Evolutionary conservation across 1,140 invertebrate species (phyloP).

Genomic region (Drepana arcuata): DNA sequence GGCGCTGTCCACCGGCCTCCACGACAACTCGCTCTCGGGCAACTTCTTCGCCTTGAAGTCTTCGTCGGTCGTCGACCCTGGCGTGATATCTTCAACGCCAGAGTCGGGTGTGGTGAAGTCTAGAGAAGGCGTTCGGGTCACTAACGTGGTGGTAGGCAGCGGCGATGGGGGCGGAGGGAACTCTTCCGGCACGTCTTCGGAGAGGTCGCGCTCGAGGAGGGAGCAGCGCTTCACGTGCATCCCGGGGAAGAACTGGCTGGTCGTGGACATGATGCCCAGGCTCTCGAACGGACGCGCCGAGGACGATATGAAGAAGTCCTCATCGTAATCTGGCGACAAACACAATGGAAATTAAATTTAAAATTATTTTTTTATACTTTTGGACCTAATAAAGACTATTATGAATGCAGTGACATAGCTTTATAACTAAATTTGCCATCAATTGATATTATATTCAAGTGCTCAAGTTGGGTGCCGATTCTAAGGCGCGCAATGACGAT

Average conservation of each 20-base stretch:
- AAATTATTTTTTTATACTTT: no score
- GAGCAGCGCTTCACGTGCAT: conserved; percentile 47
- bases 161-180: conserved; percentile 28
- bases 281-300: conserved; percentile 79
- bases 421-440: no score
- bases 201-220: conserved; percentile 17
- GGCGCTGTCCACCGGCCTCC: conserved; percentile 44
- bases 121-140: conserved; percentile 33
- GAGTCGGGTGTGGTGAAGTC: conserved; percentile 74
- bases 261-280: conserved; percentile 73
- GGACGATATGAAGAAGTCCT: conserved; percentile 81
- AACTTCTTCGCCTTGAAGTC: conserved; percentile 37
- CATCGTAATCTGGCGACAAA: conserved; percentile 63
- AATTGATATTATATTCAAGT: no score
- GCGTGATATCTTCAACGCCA: conserved; percentile 73
- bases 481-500: no score
- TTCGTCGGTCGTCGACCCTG: conserved; percentile 56
- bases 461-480: no score
- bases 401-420: no score
- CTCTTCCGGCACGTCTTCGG: conserved; percentile 32
- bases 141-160: conserved; percentile 17
- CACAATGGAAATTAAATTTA: no score
- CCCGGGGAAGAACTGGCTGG: conserved; percentile 83
- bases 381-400: no score
- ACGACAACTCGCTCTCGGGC: conserved; percentile 20